Conservation (phyloP, 1,140 invertebrate species). For the Dufourea novaeangliae region DNA sequence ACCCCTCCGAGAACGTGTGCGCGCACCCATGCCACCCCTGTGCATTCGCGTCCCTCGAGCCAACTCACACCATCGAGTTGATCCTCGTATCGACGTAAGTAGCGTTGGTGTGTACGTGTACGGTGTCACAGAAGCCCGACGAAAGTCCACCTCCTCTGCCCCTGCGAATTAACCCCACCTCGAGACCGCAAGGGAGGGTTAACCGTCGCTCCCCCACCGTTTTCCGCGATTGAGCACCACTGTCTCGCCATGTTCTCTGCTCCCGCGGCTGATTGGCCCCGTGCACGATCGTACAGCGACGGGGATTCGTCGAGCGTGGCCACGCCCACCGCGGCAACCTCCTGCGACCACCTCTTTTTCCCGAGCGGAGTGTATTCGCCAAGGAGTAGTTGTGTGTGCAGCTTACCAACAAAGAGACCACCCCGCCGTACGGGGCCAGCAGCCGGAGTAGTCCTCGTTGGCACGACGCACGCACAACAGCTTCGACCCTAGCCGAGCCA, state of each 20-base stretch:
- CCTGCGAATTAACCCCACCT: slow-evolving; percentile 60
- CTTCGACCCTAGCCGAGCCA: slow-evolving; percentile 45
- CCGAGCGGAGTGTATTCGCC: slow-evolving; percentile 9
- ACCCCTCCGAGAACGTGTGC: slow-evolving; percentile 47
- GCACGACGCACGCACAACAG: slow-evolving; percentile 75
- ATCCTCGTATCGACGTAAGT: slow-evolving; percentile 10
- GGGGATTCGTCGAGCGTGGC: slow-evolving; percentile 59
- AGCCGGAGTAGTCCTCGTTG: slow-evolving; percentile 74
- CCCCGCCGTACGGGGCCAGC: slow-evolving; percentile 58
- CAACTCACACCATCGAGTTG: neutral
- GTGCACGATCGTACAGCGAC: neutral
- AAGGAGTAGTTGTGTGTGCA: slow-evolving; percentile 68
- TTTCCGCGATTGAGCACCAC: slow-evolving; percentile 71
- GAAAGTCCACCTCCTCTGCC: slow-evolving; percentile 50
- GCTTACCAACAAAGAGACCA: slow-evolving; percentile 67
- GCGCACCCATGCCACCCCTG: slow-evolving; percentile 23
- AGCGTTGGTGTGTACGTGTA: slow-evolving; percentile 53
- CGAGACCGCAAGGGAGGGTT: slow-evolving; percentile 36
- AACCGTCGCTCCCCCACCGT: neutral
- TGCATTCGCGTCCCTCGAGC: slow-evolving; percentile 26
- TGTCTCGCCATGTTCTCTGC: slow-evolving; percentile 76
- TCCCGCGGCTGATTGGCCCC: slow-evolving; percentile 62
- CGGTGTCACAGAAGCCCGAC: slow-evolving; percentile 65
- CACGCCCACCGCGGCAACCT: slow-evolving; percentile 57
- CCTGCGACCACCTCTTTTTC: slow-evolving; percentile 61